Conservation (phyloP, 2,797 vertebrate species). For the Enteromius treurensis region DNA sequence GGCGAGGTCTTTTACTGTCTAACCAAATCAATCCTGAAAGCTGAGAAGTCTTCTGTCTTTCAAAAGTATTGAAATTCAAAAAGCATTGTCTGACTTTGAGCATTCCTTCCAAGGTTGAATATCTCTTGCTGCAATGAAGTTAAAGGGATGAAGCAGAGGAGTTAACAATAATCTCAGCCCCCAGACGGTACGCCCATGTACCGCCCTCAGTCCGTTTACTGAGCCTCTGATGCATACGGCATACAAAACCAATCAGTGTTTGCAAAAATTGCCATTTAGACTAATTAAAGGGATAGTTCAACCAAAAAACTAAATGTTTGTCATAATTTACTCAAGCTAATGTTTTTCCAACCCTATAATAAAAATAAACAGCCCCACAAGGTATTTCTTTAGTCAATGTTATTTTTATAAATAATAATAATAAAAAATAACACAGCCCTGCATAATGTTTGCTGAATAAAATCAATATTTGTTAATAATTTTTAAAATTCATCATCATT, state of each 20-base stretch:
- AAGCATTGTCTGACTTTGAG: slow-evolving; percentile 27
- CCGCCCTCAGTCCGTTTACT: not conserved
- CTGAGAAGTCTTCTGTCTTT: slow-evolving; percentile 18
- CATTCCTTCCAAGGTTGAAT: slow-evolving; percentile 39
- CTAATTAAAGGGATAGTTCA: not conserved
- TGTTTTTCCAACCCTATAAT: not conserved
- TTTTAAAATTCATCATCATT: too few species aligned
- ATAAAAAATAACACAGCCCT: not conserved
- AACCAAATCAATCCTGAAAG: slow-evolving; percentile 24
- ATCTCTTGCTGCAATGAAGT: slow-evolving; percentile 18
- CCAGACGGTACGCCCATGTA: not conserved
- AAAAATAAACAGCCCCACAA: not conserved
- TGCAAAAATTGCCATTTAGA: not conserved
- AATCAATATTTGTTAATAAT: not conserved
- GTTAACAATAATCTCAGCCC: slow-evolving; percentile 23
- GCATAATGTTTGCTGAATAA: not conserved
- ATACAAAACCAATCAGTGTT: slow-evolving; percentile 9
- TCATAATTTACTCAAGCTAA: not conserved
- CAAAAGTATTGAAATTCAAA: slow-evolving; percentile 37
- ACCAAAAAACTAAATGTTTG: not conserved
- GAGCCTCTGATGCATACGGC: not conserved
- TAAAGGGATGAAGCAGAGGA: slow-evolving; percentile 6
- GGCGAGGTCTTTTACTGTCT: slow-evolving; percentile 4
- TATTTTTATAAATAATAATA: too few species aligned
- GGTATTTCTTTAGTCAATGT: not conserved